Conservation (phyloP, 2,888 invertebrate genomes). For the Caenorhabditis wallacei region DNA sequence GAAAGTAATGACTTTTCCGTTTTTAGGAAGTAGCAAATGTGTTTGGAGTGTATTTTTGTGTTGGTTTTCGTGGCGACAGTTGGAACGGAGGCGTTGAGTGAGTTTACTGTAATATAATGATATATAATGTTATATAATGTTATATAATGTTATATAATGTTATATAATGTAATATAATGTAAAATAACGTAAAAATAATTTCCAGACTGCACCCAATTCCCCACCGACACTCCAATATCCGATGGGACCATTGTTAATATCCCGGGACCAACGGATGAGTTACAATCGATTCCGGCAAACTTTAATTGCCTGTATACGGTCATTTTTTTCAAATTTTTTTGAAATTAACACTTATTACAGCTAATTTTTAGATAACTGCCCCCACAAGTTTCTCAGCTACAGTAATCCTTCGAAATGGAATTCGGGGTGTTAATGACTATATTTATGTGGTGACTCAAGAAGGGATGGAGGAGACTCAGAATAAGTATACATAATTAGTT, state of each 20-base stretch:
- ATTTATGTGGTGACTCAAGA: neutral
- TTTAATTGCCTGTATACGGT: slow-evolving; percentile 15
- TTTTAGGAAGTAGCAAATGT: no score
- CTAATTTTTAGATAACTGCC: neutral
- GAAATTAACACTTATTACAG: neutral
- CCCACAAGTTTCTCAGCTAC: neutral
- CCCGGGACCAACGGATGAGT: neutral
- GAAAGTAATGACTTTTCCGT: no score
- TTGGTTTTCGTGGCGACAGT: no score
- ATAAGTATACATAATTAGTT: neutral
- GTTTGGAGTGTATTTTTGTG: no score
- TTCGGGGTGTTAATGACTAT: neutral
- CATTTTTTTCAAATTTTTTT: neutral
- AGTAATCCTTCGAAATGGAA: neutral
- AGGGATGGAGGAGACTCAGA: neutral
- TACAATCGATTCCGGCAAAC: slow-evolving; percentile 9
- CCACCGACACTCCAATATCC: neutral
- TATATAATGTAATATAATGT: no score
- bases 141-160: no score
- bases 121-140: no score
- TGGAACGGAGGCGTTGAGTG: no score
- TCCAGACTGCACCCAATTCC: slow-evolving; percentile 6
- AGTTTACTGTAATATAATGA: no score
- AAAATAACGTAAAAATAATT: no score
- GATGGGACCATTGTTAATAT: neutral